Percentiles rank a stretch among this genome's conserved stretches.
These are phyloP conservation scores for Bujurquina vittata DNA, from an alignment of 2,113 vertebrate genomes.

Conservation along the genomic window DNA sequence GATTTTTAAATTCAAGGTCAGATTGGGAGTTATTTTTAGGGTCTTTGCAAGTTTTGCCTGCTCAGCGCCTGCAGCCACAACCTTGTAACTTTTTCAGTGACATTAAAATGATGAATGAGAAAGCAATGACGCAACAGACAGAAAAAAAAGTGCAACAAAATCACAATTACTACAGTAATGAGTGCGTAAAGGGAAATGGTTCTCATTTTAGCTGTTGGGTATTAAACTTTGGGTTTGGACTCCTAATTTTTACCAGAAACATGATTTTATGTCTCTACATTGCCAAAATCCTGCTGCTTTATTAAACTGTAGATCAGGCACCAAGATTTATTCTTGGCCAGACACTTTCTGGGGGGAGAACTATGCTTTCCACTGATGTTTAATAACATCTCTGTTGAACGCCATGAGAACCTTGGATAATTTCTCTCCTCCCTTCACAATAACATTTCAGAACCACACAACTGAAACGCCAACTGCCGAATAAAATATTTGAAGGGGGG, in stretches of 20 bases:
- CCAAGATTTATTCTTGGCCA: not conserved
- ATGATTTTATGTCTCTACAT: conserved; percentile 5
- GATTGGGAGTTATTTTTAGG: conserved; percentile 45
- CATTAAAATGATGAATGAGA: not conserved
- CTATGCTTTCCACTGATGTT: conserved; percentile 9
- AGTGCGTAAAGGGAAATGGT: not conserved
- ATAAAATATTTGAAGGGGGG: conserved; percentile 59
- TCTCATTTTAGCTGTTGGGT: conserved; percentile 7
- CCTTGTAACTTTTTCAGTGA: conserved; percentile 17
- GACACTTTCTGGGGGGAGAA: conserved; percentile 19
- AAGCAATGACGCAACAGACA: not conserved
- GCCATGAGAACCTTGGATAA: conserved; percentile 37
- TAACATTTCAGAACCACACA: conserved; percentile 59
- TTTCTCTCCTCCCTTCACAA: conserved; percentile 38
- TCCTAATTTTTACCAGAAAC: not conserved
- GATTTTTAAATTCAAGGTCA: conserved; percentile 27
- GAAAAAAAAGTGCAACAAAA: conserved; percentile 1
- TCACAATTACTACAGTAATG: not conserved
- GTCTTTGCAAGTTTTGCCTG: conserved; percentile 1
- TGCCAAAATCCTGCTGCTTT: conserved; percentile 7
- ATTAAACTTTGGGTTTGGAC: not conserved
- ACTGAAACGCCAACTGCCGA: conserved; percentile 63
- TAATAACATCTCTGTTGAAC: conserved; percentile 23
- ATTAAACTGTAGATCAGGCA: conserved; percentile 19
- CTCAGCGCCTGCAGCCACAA: conserved; percentile 25